Evolutionary conservation across 2,888 invertebrate species (phyloP).

Genomic region (Acronicta aceris): DNA sequence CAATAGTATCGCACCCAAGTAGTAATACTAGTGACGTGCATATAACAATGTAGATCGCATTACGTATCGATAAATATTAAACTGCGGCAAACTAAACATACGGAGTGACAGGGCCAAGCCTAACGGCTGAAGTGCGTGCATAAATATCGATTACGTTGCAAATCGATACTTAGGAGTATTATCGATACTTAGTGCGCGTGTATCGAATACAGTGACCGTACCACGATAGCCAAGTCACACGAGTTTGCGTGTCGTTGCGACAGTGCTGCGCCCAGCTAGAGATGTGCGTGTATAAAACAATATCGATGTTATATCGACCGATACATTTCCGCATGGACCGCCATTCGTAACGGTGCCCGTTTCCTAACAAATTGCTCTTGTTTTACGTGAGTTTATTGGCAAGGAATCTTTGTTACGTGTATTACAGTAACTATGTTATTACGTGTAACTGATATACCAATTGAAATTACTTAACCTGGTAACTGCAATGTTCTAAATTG

Average conservation of each 20-base stretch:
- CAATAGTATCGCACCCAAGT: slow-evolving; percentile 78
- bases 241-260: slow-evolving; percentile 82
- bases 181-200: too few species aligned
- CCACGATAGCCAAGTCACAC: slow-evolving; percentile 55
- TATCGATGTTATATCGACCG: slow-evolving; percentile 73
- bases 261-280: slow-evolving; percentile 78
- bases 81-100: neutral
- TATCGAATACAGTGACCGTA: slow-evolving; percentile 35
- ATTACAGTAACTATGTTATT: slow-evolving; percentile 16
- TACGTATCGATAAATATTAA: slow-evolving; percentile 38
- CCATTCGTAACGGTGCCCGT: slow-evolving; percentile 62
- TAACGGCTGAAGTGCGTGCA: slow-evolving; percentile 41
- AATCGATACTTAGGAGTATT: slow-evolving; percentile 65
- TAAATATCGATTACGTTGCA: slow-evolving; percentile 49
- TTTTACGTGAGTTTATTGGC: slow-evolving; percentile 33
- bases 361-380: slow-evolving; percentile 56
- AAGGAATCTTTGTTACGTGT: slow-evolving; percentile 30
- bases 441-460: slow-evolving; percentile 21
- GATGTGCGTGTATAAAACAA: slow-evolving; percentile 74
- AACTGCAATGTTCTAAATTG: neutral
- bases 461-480: slow-evolving; percentile 1
- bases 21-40: slow-evolving; percentile 39
- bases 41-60: slow-evolving; percentile 41
- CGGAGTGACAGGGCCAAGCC: neutral
- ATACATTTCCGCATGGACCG: slow-evolving; percentile 68